Evolutionary conservation across 2,797 vertebrate species (phyloP).

Genomic region (Acanthornis magna): DNA sequence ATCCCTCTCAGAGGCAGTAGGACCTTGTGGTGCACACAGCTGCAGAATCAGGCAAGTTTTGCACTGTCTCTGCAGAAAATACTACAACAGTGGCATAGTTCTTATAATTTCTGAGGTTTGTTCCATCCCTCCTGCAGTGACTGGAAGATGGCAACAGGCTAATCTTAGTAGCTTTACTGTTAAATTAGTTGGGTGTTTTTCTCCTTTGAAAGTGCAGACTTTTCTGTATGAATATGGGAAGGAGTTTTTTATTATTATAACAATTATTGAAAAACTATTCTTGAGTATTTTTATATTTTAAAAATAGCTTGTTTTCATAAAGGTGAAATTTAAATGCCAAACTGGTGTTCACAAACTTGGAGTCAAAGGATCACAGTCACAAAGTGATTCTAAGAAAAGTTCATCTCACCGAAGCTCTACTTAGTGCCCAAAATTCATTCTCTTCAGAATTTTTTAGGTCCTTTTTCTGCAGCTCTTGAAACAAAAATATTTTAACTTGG

Average conservation of each 20-base stretch:
- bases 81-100: background rate
- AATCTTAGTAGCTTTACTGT: background rate
- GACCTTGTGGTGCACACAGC: background rate
- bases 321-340: background rate
- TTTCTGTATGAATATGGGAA: background rate
- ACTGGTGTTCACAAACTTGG: background rate
- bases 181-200: background rate
- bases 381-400: background rate
- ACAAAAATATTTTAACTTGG: background rate
- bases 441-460: background rate
- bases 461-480: background rate
- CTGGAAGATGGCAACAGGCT: background rate
- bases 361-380: background rate
- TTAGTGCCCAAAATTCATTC: background rate
- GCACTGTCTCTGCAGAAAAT: background rate
- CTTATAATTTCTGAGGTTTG: background rate
- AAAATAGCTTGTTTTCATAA: background rate
- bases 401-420: background rate
- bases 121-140: background rate
- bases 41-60: background rate
- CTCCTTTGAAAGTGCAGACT: background rate
- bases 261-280: background rate
- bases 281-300: background rate
- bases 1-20: background rate
- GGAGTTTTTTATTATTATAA: background rate